Evolutionary conservation across 1,140 invertebrate genomes (phyloP), one percentile per base, ranked within the genome.

Genomic region (Bradysia coprophila): DNA sequence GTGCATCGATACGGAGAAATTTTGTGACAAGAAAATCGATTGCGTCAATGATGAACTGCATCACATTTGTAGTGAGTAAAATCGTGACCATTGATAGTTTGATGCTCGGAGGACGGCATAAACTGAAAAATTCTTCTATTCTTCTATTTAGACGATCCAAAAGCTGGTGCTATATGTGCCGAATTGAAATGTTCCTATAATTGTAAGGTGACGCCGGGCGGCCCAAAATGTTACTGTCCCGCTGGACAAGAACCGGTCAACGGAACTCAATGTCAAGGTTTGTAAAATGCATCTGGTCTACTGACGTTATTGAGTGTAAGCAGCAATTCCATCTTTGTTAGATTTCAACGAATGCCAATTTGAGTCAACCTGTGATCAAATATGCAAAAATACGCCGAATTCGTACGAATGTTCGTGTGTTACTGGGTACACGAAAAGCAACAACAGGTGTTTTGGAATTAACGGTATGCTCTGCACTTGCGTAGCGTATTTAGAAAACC

Each of bases 21-120:
- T 77, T 34, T 89, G 85, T 64, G 84, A 89, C 62, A 76, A 75
- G 22, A 73, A 76, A 46, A 59, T 70, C 42, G 83, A 89, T 62
- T 89, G 84, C 65, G 75, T 75, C 32, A 67, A 69, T 40, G 64
- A 67, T 46, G 64, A 68, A 40, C 65, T n/a, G n/a, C n/a, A n/a
- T n/a, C n/a, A n/a, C n/a, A n/a, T n/a, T n/a, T 70, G 49, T 63
- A 69, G 48, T 59, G 65, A 56, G 54, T 40, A 71, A 63, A 42
- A 49, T 55, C 38, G 51, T 57, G 45, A 51, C 53, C 36, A 53
- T 49, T 9, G 46, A 53, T 36, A 40, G 46, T 20, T 57, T 53
- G 15, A 5, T 16, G n/a, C 13, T n/a, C 24, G 9, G 16, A 42
- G 6, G 11, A 33, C 9, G 10, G 6, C 8, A 13, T 5, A 13